Conservation (phyloP, 1,140 invertebrate genomes). For the Danaus plexippus region DNA sequence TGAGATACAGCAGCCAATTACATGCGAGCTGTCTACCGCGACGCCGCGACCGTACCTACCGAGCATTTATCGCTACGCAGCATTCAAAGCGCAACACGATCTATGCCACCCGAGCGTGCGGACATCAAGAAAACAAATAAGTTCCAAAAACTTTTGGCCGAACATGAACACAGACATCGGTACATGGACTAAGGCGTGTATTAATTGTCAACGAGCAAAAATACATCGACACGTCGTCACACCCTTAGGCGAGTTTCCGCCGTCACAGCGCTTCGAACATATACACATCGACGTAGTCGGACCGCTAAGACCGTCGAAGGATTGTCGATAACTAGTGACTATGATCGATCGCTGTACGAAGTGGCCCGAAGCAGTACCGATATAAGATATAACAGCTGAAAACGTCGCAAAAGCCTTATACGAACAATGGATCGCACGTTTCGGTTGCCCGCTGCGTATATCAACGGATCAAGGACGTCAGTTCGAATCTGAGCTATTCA, state of each 20-base stretch:
- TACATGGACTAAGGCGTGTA: background rate
- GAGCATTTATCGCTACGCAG: constrained; percentile 6
- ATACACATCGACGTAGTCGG: too few species aligned
- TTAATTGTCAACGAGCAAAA: constrained; percentile 16
- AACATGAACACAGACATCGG: constrained; percentile 12
- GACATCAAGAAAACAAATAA: constrained; percentile 9
- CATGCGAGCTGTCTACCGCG: constrained; percentile 6
- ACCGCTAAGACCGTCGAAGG: too few species aligned
- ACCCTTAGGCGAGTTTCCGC: constrained; percentile 7
- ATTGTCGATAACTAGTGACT: too few species aligned
- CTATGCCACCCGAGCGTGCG: constrained; percentile 11
- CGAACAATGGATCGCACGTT: too few species aligned
- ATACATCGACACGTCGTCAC: constrained; percentile 11
- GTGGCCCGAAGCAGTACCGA: too few species aligned
- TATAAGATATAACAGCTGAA: too few species aligned
- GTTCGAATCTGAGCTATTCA: constrained; percentile 8
- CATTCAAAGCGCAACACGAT: constrained; percentile 16
- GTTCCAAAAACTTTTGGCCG: constrained; percentile 11
- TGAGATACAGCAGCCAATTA: constrained; percentile 7
- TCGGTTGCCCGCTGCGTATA: too few species aligned
- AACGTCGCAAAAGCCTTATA: too few species aligned
- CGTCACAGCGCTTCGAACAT: constrained; percentile 1
- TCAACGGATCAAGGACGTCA: constrained; percentile 2
- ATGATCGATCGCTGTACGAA: too few species aligned
- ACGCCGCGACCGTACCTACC: constrained; percentile 7